Percentiles rank a stretch among this genome's conserved stretches.
Conservation (phyloP, 1,140 invertebrate species). For the Stegodyphus mimosarum region DNA sequence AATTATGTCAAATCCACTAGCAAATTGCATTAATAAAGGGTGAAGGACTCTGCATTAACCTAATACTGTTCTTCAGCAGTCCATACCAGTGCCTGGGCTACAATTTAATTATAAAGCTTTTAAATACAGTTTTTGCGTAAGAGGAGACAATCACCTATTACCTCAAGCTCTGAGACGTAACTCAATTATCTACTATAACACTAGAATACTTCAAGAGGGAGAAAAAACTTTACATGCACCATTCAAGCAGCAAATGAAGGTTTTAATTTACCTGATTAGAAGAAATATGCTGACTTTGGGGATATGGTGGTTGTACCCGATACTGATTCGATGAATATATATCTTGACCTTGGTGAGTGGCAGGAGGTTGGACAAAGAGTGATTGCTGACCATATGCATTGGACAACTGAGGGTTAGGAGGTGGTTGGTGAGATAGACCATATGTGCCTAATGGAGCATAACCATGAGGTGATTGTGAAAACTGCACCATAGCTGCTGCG, state of each 20-base stretch:
- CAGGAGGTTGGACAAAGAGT: slow-evolving; percentile 75
- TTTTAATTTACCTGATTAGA: slow-evolving; percentile 64
- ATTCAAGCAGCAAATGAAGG: not conserved
- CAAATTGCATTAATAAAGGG: no score
- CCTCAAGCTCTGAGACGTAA: no score
- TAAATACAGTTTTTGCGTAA: no score
- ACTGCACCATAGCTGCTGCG: slow-evolving; percentile 70
- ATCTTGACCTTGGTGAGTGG: slow-evolving; percentile 76
- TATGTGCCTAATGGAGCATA: slow-evolving; percentile 71
- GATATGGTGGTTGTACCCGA: slow-evolving; percentile 76
- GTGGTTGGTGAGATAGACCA: slow-evolving; percentile 68
- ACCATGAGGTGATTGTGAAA: slow-evolving; percentile 71
- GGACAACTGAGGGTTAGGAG: slow-evolving; percentile 63
- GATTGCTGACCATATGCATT: slow-evolving; percentile 77
- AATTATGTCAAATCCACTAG: no score
- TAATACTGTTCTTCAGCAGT: no score
- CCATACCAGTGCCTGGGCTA: no score
- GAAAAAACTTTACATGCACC: not conserved
- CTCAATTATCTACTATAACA: no score
- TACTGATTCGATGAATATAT: slow-evolving; percentile 84
- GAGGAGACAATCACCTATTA: no score
- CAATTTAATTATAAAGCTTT: no score
- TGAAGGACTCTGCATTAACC: no score
- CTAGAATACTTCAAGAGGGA: no score
- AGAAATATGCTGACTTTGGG: slow-evolving; percentile 81